Conservation (phyloP, 2,888 invertebrate species). For the Pseudolycoriella hygida region DNA sequence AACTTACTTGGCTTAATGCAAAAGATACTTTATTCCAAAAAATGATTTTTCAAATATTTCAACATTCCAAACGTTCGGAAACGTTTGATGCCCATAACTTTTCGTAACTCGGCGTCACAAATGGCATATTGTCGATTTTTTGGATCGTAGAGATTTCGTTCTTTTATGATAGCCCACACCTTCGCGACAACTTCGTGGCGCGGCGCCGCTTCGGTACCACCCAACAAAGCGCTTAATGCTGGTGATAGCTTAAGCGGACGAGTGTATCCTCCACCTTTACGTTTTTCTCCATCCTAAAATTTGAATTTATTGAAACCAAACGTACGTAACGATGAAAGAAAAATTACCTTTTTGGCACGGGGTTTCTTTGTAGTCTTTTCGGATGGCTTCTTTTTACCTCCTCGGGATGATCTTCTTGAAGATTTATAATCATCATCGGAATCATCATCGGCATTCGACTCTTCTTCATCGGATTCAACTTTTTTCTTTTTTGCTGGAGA, state of each 20-base stretch:
- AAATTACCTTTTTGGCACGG: constrained; percentile 10
- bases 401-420: constrained; percentile 13
- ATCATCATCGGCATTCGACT: constrained; percentile 21
- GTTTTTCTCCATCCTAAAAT: background rate
- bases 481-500: constrained; percentile 18
- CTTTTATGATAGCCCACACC: constrained; percentile 80
- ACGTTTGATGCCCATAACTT: constrained; percentile 79
- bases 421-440: constrained; percentile 9
- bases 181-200: constrained; percentile 82
- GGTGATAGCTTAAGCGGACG: constrained; percentile 70
- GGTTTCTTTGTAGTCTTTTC: constrained; percentile 32
- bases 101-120: constrained; percentile 76
- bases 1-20: background rate
- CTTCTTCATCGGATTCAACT: constrained; percentile 11
- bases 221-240: constrained; percentile 62
- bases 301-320: constrained; percentile 1
- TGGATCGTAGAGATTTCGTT: constrained; percentile 77
- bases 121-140: constrained; percentile 90
- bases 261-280: constrained; percentile 45
- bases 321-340: background rate
- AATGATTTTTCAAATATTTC: constrained; percentile 87
- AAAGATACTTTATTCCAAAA: constrained; percentile 35
- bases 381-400: constrained; percentile 41
- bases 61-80: constrained; percentile 95
- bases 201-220: constrained; percentile 64